These are phyloP conservation scores for Protobothrops flavoviridis DNA, from an alignment of 2,113 vertebrate genomes.

Conservation along the genomic window DNA sequence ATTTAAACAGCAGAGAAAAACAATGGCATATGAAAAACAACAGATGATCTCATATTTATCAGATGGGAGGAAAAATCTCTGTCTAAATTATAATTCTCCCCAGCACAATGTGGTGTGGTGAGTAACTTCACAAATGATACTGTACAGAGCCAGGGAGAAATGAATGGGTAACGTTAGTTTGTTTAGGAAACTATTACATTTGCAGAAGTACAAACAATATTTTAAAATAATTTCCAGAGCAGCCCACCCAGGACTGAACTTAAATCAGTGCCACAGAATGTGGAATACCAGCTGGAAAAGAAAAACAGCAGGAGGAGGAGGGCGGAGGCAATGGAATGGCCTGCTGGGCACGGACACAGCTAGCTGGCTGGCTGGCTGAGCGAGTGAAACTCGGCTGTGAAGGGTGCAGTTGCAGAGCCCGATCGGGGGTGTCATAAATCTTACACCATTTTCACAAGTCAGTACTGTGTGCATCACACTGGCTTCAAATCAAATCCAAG, in stretches of 20 bases:
- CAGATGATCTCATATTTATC: background rate
- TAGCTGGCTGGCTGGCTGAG: background rate
- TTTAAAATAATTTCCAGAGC: background rate
- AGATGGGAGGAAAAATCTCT: background rate
- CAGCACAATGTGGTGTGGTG: background rate
- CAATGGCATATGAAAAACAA: background rate
- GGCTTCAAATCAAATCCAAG: background rate
- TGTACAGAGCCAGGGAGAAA: background rate
- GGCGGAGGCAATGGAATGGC: background rate
- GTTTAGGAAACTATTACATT: background rate
- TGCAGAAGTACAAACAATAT: background rate
- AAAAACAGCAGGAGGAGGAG: background rate
- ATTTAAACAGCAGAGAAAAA: background rate
- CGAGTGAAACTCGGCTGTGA: background rate
- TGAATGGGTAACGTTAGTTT: background rate
- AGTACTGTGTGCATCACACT: background rate
- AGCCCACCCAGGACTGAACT: background rate
- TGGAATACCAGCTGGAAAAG: background rate
- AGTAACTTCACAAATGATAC: background rate
- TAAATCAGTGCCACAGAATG: background rate
- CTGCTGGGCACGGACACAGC: background rate
- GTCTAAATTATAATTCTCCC: background rate
- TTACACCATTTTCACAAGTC: background rate
- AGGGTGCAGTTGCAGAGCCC: background rate
- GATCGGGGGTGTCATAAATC: background rate